A percentile compares a stretch with the other conserved stretches of the same genome.
phyloP scores from a whole-genome alignment of 2,797 vertebrate genomes.

The Jordanella pulchra region DNA sequence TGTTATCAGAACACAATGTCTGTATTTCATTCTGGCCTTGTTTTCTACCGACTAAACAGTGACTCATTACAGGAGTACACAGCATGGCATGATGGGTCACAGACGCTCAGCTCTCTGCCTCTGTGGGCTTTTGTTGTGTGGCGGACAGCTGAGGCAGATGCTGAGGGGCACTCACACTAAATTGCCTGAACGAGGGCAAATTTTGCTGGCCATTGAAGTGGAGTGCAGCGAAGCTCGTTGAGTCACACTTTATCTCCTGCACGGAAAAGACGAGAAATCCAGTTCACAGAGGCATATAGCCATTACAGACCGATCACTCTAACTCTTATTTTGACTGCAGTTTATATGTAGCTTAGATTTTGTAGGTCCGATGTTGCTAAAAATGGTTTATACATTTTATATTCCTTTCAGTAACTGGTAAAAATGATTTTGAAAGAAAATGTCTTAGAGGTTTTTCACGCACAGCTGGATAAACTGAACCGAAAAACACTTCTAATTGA shows the following conservation, averaged over 20 bases:
- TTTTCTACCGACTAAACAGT: conserved; percentile 70
- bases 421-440: conserved; percentile 21
- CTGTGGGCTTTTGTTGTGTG: conserved; percentile 71
- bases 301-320: conserved; percentile 38
- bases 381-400: conserved; percentile 7
- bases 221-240: conserved; percentile 60
- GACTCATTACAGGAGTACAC: conserved; percentile 72
- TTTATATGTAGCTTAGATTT: conserved; percentile 21
- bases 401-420: neutral
- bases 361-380: neutral
- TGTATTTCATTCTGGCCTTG: conserved; percentile 50
- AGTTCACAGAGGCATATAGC: conserved; percentile 39
- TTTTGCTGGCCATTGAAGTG: conserved; percentile 66
- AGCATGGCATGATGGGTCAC: conserved; percentile 70
- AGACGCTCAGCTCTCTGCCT: conserved; percentile 58
- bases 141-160: conserved; percentile 76
- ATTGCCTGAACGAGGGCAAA: conserved; percentile 76
- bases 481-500: conserved; percentile 23
- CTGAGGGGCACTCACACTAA: conserved; percentile 74
- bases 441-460: conserved; percentile 19
- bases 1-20: conserved; percentile 38
- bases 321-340: conserved; percentile 26
- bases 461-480: conserved; percentile 20
- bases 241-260: conserved; percentile 62
- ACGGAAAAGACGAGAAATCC: conserved; percentile 44